A percentile compares a stretch with the other conserved stretches of the same genome.
These are phyloP conservation scores for Alsophila aescularia DNA, from an alignment of 2,888 invertebrate species.

Conservation along the genomic window DNA sequence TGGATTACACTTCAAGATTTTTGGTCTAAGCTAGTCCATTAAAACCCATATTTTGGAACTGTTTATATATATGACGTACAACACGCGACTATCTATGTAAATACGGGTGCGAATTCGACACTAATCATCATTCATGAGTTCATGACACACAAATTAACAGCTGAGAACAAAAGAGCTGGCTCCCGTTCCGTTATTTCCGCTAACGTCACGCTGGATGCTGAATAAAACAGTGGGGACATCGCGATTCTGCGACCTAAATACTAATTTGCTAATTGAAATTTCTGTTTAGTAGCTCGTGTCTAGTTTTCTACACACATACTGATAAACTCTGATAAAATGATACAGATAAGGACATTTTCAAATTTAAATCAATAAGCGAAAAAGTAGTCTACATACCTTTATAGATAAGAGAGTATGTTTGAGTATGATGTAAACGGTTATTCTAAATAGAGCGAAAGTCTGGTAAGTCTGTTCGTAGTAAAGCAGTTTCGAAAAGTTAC, in stretches of 20 bases:
- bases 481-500: constrained; percentile 4
- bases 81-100: constrained; percentile 31
- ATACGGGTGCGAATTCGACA: constrained; percentile 41
- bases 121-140: constrained; percentile 51
- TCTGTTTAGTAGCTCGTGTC: constrained; percentile 4
- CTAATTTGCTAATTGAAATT: constrained; percentile 44
- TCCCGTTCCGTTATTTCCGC: constrained; percentile 62
- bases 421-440: constrained; percentile 5
- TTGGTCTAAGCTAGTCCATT: not conserved
- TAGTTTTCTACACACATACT: not conserved
- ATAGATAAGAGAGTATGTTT: not conserved
- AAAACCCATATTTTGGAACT: constrained; percentile 3
- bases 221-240: constrained; percentile 50
- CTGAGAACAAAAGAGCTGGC: constrained; percentile 56
- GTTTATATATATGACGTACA: constrained; percentile 10
- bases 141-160: constrained; percentile 59
- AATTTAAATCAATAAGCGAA: not conserved
- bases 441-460: constrained; percentile 14
- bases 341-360: not conserved
- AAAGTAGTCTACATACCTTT: not conserved
- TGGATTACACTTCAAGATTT: not conserved
- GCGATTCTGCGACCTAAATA: constrained; percentile 52
- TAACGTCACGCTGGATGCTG: constrained; percentile 56
- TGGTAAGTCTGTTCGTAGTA: not conserved
- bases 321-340: not conserved